These are phyloP conservation scores for Athetis lepigone DNA, from an alignment of 2,888 invertebrate genomes.

Conservation along the genomic window DNA sequence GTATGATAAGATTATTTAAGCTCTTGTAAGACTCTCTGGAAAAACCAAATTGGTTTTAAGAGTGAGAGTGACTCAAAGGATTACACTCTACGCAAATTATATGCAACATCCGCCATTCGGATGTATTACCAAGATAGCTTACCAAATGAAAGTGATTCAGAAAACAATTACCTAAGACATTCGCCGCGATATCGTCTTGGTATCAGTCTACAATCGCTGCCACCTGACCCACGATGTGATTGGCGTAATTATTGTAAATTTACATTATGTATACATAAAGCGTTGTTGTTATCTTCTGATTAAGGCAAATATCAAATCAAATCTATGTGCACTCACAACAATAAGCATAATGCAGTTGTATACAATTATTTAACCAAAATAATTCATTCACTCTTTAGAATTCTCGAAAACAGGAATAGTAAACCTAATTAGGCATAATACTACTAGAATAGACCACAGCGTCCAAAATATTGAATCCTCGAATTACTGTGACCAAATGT, in stretches of 20 bases:
- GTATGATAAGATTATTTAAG: not conserved
- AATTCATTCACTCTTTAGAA: too few species aligned
- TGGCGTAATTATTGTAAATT: conserved; percentile 82
- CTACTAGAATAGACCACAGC: too few species aligned
- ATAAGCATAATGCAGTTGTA: too few species aligned
- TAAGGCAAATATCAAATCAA: too few species aligned
- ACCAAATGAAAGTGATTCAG: conserved; percentile 52
- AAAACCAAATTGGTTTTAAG: not conserved
- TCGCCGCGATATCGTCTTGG: conserved; percentile 50
- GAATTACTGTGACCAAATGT: conserved; percentile 14
- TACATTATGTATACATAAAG: conserved; percentile 68
- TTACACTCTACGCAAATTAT: not conserved
- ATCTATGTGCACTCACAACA: too few species aligned
- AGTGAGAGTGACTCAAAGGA: not conserved
- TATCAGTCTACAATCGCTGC: conserved; percentile 58
- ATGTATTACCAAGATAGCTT: conserved; percentile 38
- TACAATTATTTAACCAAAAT: too few species aligned
- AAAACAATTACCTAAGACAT: conserved; percentile 63
- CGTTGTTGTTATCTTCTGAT: too few species aligned
- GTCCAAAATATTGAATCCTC: not conserved
- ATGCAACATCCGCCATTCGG: conserved; percentile 45
- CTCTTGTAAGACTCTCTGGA: too few species aligned
- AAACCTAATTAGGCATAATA: too few species aligned
- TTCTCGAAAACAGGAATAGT: too few species aligned
- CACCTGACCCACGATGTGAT: conserved; percentile 76